These are phyloP conservation scores for Drosophila yakuba DNA, from an alignment of 1,140 invertebrate genomes.

Conservation along the genomic window DNA sequence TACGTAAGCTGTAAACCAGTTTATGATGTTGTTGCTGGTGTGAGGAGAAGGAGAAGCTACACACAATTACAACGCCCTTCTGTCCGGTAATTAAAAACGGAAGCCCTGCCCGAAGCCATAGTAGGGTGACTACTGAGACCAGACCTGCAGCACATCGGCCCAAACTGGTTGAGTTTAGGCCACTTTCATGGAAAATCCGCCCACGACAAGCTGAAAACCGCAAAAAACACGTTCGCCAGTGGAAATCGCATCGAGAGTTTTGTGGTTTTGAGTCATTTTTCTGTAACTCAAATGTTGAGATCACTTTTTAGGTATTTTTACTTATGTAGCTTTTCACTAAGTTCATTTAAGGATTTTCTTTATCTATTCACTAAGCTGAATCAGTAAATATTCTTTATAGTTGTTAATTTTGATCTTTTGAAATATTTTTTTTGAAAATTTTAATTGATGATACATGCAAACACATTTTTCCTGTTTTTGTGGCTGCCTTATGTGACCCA, in stretches of 20 bases:
- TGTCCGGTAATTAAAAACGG: constrained; percentile 60
- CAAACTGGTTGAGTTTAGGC: constrained; percentile 30
- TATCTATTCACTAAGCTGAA: too few species aligned
- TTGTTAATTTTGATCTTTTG: too few species aligned
- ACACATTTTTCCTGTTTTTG: too few species aligned
- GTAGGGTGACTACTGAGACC: constrained; percentile 15
- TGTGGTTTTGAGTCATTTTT: constrained; percentile 1
- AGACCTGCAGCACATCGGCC: constrained; percentile 6
- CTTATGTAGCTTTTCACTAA: too few species aligned
- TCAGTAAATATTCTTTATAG: too few species aligned
- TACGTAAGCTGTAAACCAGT: constrained; percentile 75
- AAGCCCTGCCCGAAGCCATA: constrained; percentile 63
- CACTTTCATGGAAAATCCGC: constrained; percentile 38
- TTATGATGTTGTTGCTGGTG: constrained; percentile 47
- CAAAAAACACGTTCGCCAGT: constrained; percentile 24
- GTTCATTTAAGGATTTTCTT: too few species aligned
- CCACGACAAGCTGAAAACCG: constrained; percentile 34
- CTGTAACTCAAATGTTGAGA: background rate
- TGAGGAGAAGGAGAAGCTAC: constrained; percentile 72
- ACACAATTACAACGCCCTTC: constrained; percentile 42
- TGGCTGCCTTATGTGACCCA: too few species aligned
- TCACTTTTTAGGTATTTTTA: background rate
- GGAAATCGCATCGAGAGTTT: constrained; percentile 15
- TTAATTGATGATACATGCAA: too few species aligned
- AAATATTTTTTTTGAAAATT: too few species aligned